Evolutionary conservation across 53 echinoderm and acorn worm species (phyloP).

Genomic region (Actinopyga echinites): DNA sequence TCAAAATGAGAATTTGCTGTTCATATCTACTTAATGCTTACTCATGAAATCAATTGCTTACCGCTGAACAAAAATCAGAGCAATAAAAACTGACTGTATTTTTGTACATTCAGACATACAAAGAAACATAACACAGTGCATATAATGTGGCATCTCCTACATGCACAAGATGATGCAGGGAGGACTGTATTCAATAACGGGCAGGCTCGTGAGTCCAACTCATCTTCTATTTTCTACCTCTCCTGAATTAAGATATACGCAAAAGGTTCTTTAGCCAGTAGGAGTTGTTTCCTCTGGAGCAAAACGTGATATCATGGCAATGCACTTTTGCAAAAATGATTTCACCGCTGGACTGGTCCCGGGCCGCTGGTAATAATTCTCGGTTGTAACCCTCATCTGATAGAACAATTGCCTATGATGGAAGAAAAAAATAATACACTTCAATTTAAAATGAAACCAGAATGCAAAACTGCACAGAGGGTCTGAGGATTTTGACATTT

Average conservation of each 20-base stretch:
- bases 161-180: too few species aligned
- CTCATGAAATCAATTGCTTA: too few species aligned
- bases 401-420: conserved; percentile 79
- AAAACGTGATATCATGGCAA: conserved; percentile 76
- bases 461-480: too few species aligned
- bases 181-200: too few species aligned
- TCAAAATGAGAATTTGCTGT: too few species aligned
- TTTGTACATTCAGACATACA: too few species aligned
- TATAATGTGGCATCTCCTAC: too few species aligned
- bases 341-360: conserved; percentile 68
- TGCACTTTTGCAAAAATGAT: conserved; percentile 77
- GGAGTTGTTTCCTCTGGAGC: conserved; percentile 53
- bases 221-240: not conserved
- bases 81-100: too few species aligned
- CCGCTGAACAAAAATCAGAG: too few species aligned
- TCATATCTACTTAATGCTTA: too few species aligned
- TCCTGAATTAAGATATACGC: not conserved
- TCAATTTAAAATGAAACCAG: not conserved
- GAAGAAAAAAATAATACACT: conserved; percentile 5
- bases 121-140: too few species aligned
- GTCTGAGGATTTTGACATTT: too few species aligned
- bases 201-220: not conserved
- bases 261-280: not conserved
- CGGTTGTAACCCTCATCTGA: conserved; percentile 79
- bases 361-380: conserved; percentile 74